phyloP scores from a whole-genome alignment of 1,140 invertebrate species.

The Zaprionus tsacasi region DNA sequence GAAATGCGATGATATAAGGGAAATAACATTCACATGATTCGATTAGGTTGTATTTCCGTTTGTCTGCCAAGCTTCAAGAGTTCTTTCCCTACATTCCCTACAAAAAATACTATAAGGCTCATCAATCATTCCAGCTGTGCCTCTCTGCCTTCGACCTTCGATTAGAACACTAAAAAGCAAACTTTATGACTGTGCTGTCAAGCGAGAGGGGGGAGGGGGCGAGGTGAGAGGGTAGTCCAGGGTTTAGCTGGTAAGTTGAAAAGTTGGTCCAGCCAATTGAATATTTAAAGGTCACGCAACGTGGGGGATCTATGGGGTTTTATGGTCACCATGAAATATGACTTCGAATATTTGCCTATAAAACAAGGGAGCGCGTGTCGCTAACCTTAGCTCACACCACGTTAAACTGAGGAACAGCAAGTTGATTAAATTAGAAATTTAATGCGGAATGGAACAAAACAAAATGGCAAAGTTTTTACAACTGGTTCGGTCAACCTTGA shows the following conservation, averaged over 20 bases:
- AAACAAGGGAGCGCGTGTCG: slow-evolving; percentile 5
- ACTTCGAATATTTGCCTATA: slow-evolving; percentile 34
- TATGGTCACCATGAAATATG: slow-evolving; percentile 59
- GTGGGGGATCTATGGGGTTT: slow-evolving; percentile 24
- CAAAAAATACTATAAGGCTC: slow-evolving; percentile 5
- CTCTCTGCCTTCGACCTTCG: slow-evolving; percentile 34
- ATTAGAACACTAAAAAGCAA: slow-evolving; percentile 56
- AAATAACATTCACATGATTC: background rate
- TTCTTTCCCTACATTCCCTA: background rate
- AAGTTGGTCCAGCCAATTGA: slow-evolving; percentile 48
- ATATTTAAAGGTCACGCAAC: slow-evolving; percentile 59
- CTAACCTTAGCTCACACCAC: background rate
- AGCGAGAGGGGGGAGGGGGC: background rate
- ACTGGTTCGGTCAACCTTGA: slow-evolving; percentile 65
- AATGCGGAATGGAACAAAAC: slow-evolving; percentile 50
- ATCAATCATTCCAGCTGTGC: slow-evolving; percentile 69
- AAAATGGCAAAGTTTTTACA: slow-evolving; percentile 74
- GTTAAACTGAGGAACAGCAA: slow-evolving; percentile 37
- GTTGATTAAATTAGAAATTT: slow-evolving; percentile 81
- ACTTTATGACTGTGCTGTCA: background rate
- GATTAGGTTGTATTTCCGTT: background rate
- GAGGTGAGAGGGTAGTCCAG: background rate
- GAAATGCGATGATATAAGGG: background rate
- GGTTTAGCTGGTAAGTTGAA: slow-evolving; percentile 1
- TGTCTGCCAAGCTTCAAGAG: slow-evolving; percentile 17